A percentile compares a stretch with the other conserved stretches of the same genome.
phyloP scores from a whole-genome alignment of 2,888 invertebrate species.

The Eupithecia exiguata region DNA sequence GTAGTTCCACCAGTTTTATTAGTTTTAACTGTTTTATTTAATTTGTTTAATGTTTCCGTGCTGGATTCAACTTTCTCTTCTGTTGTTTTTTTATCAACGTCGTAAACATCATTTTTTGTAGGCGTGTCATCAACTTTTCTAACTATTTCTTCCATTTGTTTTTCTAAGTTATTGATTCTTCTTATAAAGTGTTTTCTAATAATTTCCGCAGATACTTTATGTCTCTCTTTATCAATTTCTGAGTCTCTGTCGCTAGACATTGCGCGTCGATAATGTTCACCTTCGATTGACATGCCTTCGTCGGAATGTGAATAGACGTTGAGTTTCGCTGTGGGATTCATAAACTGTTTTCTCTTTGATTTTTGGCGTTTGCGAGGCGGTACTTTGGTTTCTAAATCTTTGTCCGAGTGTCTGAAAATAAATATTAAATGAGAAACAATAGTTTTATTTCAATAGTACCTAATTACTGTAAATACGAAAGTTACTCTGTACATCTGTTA shows the following conservation, averaged over 20 bases:
- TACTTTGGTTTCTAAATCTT: not conserved
- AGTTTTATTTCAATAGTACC: not conserved
- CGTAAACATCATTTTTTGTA: not conserved
- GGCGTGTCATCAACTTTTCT: constrained; percentile 10
- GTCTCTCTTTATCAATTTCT: not conserved
- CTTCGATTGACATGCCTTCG: not conserved
- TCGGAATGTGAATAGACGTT: not conserved
- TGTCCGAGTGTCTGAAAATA: not conserved
- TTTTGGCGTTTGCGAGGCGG: not conserved
- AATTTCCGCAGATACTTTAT: constrained; percentile 2
- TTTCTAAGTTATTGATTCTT: constrained; percentile 23
- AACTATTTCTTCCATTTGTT: constrained; percentile 21
- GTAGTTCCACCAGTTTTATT: not conserved
- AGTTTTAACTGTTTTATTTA: not conserved
- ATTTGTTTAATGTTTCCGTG: not conserved
- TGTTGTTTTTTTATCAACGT: not conserved
- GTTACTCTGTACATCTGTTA: not conserved
- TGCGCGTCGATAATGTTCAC: not conserved
- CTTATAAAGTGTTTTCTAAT: constrained; percentile 16
- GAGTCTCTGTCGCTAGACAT: not conserved
- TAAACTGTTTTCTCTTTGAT: not conserved
- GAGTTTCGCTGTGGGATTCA: not conserved
- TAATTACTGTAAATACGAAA: not conserved
- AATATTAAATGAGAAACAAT: not conserved
- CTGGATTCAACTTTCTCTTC: not conserved